Base-by-base conservation (phyloP, 92 coral and sea anemone species). In the Zoanthus gigantus region DNA sequence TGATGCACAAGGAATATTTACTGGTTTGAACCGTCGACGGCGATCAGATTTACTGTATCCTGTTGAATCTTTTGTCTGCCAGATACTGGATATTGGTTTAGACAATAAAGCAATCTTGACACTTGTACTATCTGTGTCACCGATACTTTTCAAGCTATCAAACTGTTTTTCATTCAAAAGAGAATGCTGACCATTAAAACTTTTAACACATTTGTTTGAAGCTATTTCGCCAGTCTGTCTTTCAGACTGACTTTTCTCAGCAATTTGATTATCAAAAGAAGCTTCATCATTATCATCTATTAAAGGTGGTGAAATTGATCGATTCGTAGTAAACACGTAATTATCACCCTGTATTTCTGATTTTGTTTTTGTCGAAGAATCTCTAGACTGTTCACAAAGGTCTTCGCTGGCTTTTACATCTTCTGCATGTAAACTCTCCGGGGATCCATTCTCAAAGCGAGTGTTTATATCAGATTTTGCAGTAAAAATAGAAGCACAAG, bases 11-110 rank as follows among this genome's bases (percentile, higher is more conserved):
- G 92, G 85, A 32, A 95, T 56, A 30, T 96, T 72, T 15, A 95
- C 98, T 23, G 98, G 98, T 83, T 95, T 95, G 83, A 95, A 95
- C 9, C 94, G 93, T 13, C 98, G 87, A 30, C 98, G 98, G 54
- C 94, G 89, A 13, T 91, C 86, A 61, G 98, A 93, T 30, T 89
- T 67, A 50, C 66, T 90, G 4, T 56, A 74, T 14, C 86, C 91
- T 11, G 86, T 45, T n/a, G 73, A 48, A 30, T 48, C 85, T 65
- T 66, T 74, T 28, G 68, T 18, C 34, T 84, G 88, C 79, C 79
- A 72, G 42, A 58, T 72, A 42, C 76, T 87, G 23, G 63, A 42
- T 47, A 37, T 67, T 30, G 53, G 89, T 57, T 66, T 76, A 12
- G 72, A 69, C 47, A 84, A 57, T 30, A 32, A 16, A 30, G 44